Base-by-base conservation (phyloP, 2,888 invertebrate genomes). In the Panopea generosa region DNA sequence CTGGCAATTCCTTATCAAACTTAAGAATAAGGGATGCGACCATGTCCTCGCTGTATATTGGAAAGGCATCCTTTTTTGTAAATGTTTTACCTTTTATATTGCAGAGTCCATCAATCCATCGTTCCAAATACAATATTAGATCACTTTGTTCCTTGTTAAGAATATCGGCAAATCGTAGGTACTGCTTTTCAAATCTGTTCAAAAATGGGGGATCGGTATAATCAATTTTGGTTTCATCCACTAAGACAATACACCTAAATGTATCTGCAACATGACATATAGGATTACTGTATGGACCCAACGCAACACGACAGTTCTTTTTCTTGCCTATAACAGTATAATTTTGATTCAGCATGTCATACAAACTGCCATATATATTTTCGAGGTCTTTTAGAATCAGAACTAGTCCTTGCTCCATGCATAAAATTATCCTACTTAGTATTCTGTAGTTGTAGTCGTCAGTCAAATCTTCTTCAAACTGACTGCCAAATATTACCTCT, bases 131-230 rank as follows among this genome's bases (percentile, higher is more conserved):
- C 1, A 43, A 11, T 0, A 76, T 63, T 0, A 83, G n/a, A 9
- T 45, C 24, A 1, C 22, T 11, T 43, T 84, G 71, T 9, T 70
- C 53, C 0, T 16, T 14, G 7, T 47, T 47, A 4, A 86, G 40
- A 14, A 80, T 69, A 55, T 86, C 86, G 33, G 61, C 43, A 62
- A 86, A 82, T 43, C 80, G 57, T 24, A 91, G 72, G 63, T 86
- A 82, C 40, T 89, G 89, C 26, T 89, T 89, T 68, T 89, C 89
- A 74, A 89, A 87, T 18, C 89, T 65, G 53, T 89, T 89, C 20
- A 89, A 60, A 68, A 89, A 85, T 7, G 89, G 87, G n/a, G 87
- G 85, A 50, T 87, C 86, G 11, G 83, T 73, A 22, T 75, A 62
- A 59, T 82, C 63, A 1, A 88, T 24, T 52, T 83, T 75, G 11